A percentile compares a stretch with the other conserved stretches of the same genome.
phyloP scores from a whole-genome alignment of 2,888 invertebrate species.

The Ceriagrion tenellum region DNA sequence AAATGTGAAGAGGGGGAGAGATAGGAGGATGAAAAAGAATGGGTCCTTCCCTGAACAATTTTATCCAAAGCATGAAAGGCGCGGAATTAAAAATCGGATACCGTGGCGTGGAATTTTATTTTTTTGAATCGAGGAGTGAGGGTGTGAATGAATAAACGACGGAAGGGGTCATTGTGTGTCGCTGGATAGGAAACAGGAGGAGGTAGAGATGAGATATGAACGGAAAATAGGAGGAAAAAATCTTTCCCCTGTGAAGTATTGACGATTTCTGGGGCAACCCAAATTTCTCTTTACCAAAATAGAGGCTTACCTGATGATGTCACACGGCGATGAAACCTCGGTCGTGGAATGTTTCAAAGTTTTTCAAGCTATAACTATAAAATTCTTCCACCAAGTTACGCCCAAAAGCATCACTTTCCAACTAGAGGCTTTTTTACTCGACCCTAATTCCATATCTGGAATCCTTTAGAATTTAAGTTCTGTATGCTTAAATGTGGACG shows the following conservation, averaged over 20 bases:
- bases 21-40: too few species aligned
- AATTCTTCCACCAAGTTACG: too few species aligned
- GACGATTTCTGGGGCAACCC: not conserved
- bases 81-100: not conserved
- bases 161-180: not conserved
- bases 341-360: too few species aligned
- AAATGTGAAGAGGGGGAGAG: too few species aligned
- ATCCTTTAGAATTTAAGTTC: too few species aligned
- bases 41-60: not conserved
- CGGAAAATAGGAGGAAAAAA: not conserved
- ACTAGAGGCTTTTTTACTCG: too few species aligned
- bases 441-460: too few species aligned
- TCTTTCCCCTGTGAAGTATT: not conserved
- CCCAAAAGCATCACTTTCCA: too few species aligned
- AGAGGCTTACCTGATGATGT: too few species aligned
- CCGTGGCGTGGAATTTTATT: not conserved
- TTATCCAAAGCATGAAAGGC: not conserved
- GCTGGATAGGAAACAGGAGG: not conserved
- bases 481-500: too few species aligned
- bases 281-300: not conserved
- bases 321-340: too few species aligned
- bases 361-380: too few species aligned
- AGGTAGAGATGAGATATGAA: not conserved
- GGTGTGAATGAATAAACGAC: not conserved
- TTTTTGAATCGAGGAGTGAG: not conserved